phyloP scores from a whole-genome alignment of 2,888 invertebrate species.

The Neoscelio sp. region DNA sequence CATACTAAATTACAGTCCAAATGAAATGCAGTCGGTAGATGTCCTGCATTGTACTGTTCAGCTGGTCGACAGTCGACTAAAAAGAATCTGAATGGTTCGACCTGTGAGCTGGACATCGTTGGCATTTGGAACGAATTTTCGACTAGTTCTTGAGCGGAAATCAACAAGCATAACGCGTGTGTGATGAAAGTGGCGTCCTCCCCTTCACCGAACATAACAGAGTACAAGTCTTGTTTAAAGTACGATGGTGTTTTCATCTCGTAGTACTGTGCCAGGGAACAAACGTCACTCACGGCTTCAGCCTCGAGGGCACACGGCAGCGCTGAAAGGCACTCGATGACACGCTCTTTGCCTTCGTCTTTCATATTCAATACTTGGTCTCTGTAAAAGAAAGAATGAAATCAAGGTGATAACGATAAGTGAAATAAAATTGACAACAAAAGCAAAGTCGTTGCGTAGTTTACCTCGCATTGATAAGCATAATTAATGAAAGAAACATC shows the following conservation, averaged over 20 bases:
- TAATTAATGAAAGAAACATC: constrained; percentile 97
- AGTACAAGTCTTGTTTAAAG: constrained; percentile 91
- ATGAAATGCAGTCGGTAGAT: constrained; percentile 98
- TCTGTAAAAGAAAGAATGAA: no score
- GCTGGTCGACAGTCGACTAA: constrained; percentile 97
- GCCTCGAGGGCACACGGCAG: constrained; percentile 95
- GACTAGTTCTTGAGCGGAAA: constrained; percentile 96
- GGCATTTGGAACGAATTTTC: constrained; percentile 90
- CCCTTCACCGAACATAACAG: constrained; percentile 84
- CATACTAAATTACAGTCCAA: constrained; percentile 96
- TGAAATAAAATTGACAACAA: neutral
- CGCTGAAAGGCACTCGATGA: constrained; percentile 87
- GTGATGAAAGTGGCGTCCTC: constrained; percentile 87
- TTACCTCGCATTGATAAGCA: constrained; percentile 95
- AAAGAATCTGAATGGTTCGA: constrained; percentile 91
- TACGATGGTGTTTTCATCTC: constrained; percentile 96
- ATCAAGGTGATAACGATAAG: no score
- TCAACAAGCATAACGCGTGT: constrained; percentile 97
- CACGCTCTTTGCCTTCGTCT: constrained; percentile 87
- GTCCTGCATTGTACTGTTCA: constrained; percentile 98
- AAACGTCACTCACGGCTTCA: constrained; percentile 98
- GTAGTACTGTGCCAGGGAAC: constrained; percentile 98
- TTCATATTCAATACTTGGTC: constrained; percentile 93
- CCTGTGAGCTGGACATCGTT: constrained; percentile 84
- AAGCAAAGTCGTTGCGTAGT: neutral